Conservation (phyloP, 2,888 invertebrate species). For the Caenorhabditis zanzibari region DNA sequence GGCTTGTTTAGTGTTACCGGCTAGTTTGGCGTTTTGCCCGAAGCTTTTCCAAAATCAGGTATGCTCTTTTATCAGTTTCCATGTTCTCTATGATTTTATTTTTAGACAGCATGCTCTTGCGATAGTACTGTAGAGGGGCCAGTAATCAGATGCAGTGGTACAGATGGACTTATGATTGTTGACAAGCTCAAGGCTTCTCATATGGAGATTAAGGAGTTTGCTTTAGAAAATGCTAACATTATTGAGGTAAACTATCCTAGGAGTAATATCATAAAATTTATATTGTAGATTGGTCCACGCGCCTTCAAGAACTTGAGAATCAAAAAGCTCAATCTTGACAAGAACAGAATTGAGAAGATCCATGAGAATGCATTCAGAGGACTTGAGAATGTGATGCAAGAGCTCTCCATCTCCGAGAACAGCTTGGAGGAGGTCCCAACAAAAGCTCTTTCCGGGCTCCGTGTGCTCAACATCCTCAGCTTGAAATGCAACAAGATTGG, state of each 20-base stretch:
- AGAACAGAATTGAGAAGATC: constrained; percentile 82
- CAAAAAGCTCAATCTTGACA: constrained; percentile 83
- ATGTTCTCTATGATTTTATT: not conserved
- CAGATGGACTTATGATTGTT: constrained; percentile 79
- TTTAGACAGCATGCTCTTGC: constrained; percentile 80
- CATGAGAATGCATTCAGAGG: constrained; percentile 86
- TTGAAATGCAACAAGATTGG: constrained; percentile 84
- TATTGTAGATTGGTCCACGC: constrained; percentile 83
- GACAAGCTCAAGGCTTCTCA: constrained; percentile 81
- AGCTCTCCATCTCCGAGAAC: constrained; percentile 88
- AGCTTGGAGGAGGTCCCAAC: constrained; percentile 86
- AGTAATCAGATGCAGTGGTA: constrained; percentile 82
- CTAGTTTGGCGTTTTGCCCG: constrained; percentile 77
- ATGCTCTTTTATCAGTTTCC: constrained; percentile 8
- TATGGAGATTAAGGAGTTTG: constrained; percentile 81
- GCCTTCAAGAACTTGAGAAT: constrained; percentile 87
- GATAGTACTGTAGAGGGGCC: constrained; percentile 83
- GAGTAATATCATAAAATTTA: not conserved
- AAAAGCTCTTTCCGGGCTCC: constrained; percentile 74
- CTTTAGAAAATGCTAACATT: constrained; percentile 83
- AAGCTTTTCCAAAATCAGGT: constrained; percentile 79
- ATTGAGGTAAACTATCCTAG: constrained; percentile 76
- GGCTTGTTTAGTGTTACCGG: constrained; percentile 61
- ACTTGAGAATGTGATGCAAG: constrained; percentile 90
- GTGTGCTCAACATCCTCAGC: constrained; percentile 79